phyloP scores from a whole-genome alignment of 2,797 vertebrate genomes.

The Sebastes trivittatus region DNA sequence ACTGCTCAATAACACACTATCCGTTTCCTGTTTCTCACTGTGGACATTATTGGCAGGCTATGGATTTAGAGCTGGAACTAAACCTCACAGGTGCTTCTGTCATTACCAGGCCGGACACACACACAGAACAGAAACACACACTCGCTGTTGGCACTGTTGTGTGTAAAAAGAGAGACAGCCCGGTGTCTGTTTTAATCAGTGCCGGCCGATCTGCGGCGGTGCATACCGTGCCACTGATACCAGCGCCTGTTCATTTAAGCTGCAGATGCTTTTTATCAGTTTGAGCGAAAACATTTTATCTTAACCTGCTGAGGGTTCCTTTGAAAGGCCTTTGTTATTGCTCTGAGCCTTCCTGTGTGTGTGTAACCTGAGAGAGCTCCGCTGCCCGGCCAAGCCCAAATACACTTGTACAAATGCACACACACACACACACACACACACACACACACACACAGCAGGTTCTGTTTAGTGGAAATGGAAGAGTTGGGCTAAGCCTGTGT shows the following conservation, averaged over 20 bases:
- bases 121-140: slow-evolving; percentile 14
- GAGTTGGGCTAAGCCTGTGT: slow-evolving; percentile 51
- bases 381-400: slow-evolving; percentile 71
- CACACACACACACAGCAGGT: slow-evolving; percentile 75
- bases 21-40: slow-evolving; percentile 30
- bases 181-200: slow-evolving; percentile 54
- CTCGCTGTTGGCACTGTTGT: not conserved
- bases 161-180: slow-evolving; percentile 6
- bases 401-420: slow-evolving; percentile 57
- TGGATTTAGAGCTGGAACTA: slow-evolving; percentile 40
- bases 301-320: slow-evolving; percentile 80
- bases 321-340: slow-evolving; percentile 83
- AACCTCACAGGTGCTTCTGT: slow-evolving; percentile 65
- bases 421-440: slow-evolving; percentile 36
- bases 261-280: slow-evolving; percentile 83
- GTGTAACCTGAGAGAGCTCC: slow-evolving; percentile 80
- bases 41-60: slow-evolving; percentile 27
- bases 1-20: slow-evolving; percentile 28
- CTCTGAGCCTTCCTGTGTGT: slow-evolving; percentile 81
- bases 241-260: slow-evolving; percentile 66
- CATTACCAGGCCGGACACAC: slow-evolving; percentile 34
- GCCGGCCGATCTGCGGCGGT: slow-evolving; percentile 21
- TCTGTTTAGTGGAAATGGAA: slow-evolving; percentile 75
- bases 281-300: slow-evolving; percentile 82
- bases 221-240: slow-evolving; percentile 61